Conservation (phyloP, 2,797 vertebrate genomes). For the Alfaro cultratus region DNA sequence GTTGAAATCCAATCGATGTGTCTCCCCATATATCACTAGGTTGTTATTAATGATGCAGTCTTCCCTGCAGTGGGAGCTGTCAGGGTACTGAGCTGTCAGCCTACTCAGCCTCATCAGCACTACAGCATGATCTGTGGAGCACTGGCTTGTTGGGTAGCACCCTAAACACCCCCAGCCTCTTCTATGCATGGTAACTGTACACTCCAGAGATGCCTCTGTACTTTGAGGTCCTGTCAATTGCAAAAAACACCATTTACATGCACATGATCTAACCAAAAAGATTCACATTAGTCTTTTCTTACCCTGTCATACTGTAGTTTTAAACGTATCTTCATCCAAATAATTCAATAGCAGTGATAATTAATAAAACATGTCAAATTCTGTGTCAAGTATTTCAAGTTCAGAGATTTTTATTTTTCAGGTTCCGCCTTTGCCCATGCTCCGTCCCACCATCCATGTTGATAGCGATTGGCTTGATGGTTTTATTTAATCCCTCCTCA, state of each 20-base stretch:
- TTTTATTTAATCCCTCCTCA: neutral
- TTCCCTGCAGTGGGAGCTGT: slow-evolving; percentile 67
- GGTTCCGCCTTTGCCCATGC: neutral
- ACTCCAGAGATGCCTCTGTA: slow-evolving; percentile 23
- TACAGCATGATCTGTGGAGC: slow-evolving; percentile 65
- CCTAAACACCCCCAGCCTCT: slow-evolving; percentile 16
- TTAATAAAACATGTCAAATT: neutral
- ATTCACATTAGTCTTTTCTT: neutral
- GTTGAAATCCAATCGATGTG: slow-evolving; percentile 62
- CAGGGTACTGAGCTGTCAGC: slow-evolving; percentile 55
- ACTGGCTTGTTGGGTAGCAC: slow-evolving; percentile 42
- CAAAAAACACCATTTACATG: neutral
- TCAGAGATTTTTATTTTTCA: neutral
- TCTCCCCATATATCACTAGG: slow-evolving; percentile 65
- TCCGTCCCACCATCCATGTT: neutral
- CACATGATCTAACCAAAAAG: neutral
- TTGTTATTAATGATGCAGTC: slow-evolving; percentile 74
- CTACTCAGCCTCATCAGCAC: slow-evolving; percentile 69
- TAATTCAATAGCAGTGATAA: neutral
- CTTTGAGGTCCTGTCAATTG: slow-evolving; percentile 21
- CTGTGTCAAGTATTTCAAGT: neutral
- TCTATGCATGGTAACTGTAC: slow-evolving; percentile 19
- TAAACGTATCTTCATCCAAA: neutral
- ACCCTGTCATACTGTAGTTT: neutral
- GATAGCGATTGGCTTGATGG: neutral